Evolutionary conservation across 2,888 invertebrate species (phyloP), one percentile per base, ranked within the genome.

Genomic region (Nomada fucata): DNA sequence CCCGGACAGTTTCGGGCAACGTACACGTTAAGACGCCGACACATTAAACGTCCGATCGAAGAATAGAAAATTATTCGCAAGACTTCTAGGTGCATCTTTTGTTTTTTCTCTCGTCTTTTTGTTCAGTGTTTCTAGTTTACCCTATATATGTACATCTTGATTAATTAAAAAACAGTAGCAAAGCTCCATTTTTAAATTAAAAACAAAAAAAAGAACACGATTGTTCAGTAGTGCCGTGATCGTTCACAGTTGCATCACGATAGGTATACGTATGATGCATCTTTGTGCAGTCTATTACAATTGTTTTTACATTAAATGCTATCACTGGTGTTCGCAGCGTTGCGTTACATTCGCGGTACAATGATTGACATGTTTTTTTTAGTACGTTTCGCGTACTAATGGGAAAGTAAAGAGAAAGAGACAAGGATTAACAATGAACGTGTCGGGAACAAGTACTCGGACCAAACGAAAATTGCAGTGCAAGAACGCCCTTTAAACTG

Each of bases 201-300:
- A 47, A 47, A 10, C 26, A 57, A 44, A 71, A 57, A 3, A 29
- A 3, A 50, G 63, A 77, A 72, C 20, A 18, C 26, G 50, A 63
- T 70, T 18, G 20, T 47, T 47, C 47, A 55, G 61, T 67, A 77
- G 71, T 77, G 79, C 77, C 77, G 13, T 77, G 20, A 65, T 3
- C 65, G 13, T 73, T 65, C n/a, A 15, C 47, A 69, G 13, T 59
- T 50, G 20, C 42, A 57, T 29, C 10, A 3, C 52, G 26, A 13
- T 65, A 50, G 20, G 47, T 59, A 11, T 18, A 15, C 20, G 42
- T 53, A n/a, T 20, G 15, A 13, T 36, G 36, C 36, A 36, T 42
- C 20, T 59, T 69, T 69, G 78, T 75, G 69, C 69, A 55, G 13
- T 26, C 13, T 5, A 29, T 47, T 64, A 50, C 1, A 29, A 52